Base-by-base conservation (phyloP, 2,113 vertebrate species). In the Globicephala melas region DNA sequence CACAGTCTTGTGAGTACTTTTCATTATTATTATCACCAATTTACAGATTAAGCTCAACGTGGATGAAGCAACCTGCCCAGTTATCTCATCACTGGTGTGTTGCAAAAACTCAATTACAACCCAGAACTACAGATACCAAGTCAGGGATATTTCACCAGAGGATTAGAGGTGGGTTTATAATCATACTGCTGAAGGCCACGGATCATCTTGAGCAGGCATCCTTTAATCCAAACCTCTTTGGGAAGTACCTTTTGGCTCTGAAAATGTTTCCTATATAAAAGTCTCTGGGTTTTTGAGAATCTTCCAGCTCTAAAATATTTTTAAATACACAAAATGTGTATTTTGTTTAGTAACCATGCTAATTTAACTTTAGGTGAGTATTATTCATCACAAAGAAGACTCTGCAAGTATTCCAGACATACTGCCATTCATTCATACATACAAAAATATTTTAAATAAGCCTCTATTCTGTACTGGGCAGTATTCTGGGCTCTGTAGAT, bases 101-200 rank as follows among this genome's bases (percentile, higher is more conserved):
- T 60, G 8, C 36, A 93, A 63, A 89, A 73, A 80, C 18, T 33
- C 14, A 55, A 9, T 25, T 15, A 20, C 31, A 41, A 68, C 3
- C 33, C 55, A 60, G 9, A 76, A 60, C 28, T 47, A 28, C 31
- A 91, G 41, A 63, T 4, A 41, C 63, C 3, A 1, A 44, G 33
- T 55, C 74, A 73, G 74, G 33, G 80, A 36, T 65, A 50, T 58
- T 95, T 94, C 79, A 68, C 31, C 41, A 21, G 33, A 79, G 93
- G 90, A 74, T 94, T 41, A 94, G 47, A 91, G 83, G 81, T 71
- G 50, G 62, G 33, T 91, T 92, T 94, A 21, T 21, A 70, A 36
- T 68, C 53, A 33, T 1, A 38, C 10, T 70, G 58, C 53, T 47
- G 17, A 84, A 67, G 68, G 63, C 62, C 55, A 26, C 50, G 53